Percentiles rank a stretch among this genome's conserved stretches.
Conservation (phyloP, 30 jellyfish, hydroid and myxozoan genomes). For the Hydra vulgaris region DNA sequence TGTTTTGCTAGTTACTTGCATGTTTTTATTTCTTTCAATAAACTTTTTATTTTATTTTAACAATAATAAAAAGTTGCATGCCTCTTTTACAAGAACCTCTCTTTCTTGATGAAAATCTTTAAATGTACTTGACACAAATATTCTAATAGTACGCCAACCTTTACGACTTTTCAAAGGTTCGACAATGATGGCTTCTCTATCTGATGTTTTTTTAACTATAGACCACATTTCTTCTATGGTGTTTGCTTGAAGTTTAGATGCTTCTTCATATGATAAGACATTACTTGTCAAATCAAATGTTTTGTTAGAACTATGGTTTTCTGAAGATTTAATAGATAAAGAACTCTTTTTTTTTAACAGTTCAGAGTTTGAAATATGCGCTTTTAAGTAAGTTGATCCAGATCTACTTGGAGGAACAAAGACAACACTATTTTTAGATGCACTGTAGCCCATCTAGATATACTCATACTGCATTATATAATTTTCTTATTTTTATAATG, state of each 20-base stretch:
- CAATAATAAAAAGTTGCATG: too few relatives aligned
- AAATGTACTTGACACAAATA: constrained; percentile 92
- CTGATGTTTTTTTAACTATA: constrained; percentile 74
- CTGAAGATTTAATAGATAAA: neutral
- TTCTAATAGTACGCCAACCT: constrained; percentile 98
- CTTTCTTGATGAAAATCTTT: constrained; percentile 95
- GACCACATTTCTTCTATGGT: constrained; percentile 96
- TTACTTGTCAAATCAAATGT: neutral
- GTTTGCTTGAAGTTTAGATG: constrained; percentile 30
- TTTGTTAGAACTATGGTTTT: neutral
- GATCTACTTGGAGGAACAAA: neutral
- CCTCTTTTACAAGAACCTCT: constrained; percentile 98
- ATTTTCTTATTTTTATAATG: too few relatives aligned
- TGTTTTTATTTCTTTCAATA: too few relatives aligned
- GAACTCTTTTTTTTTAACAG: neutral
- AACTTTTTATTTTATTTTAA: too few relatives aligned
- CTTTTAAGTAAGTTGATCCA: neutral
- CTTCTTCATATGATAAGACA: constrained; percentile 27
- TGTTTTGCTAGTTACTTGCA: too few relatives aligned
- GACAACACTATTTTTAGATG: constrained; percentile 8
- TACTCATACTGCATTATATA: too few relatives aligned
- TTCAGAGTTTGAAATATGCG: neutral
- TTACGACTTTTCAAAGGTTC: constrained; percentile 91
- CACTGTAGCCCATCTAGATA: constrained; percentile 25
- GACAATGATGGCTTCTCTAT: constrained; percentile 52